Conservation (phyloP, 2,797 vertebrate species). For the Percopsis omiscomaycus region DNA sequence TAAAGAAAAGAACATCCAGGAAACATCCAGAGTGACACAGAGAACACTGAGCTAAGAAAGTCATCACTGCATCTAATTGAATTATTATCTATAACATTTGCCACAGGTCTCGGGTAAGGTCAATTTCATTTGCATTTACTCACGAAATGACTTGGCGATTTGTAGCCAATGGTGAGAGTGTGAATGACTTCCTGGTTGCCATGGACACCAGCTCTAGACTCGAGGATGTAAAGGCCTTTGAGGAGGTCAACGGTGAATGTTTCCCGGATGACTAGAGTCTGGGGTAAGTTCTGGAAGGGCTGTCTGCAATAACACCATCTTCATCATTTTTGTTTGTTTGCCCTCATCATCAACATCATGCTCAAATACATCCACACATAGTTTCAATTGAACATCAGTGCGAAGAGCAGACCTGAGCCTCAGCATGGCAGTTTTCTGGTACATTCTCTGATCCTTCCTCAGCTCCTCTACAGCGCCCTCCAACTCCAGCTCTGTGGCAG, state of each 20-base stretch:
- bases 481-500: slow-evolving; percentile 70
- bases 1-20: slow-evolving; percentile 46
- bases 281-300: slow-evolving; percentile 78
- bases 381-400: not conserved
- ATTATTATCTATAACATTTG: not conserved
- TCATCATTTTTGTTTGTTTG: not conserved
- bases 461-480: slow-evolving; percentile 82
- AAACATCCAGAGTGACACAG: not conserved
- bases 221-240: slow-evolving; percentile 77
- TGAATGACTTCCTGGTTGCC: slow-evolving; percentile 76
- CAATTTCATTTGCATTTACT: slow-evolving; percentile 54
- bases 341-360: not conserved
- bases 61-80: not conserved
- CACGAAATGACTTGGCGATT: slow-evolving; percentile 78
- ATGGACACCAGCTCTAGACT: slow-evolving; percentile 79
- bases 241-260: slow-evolving; percentile 80
- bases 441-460: slow-evolving; percentile 73
- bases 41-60: not conserved
- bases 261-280: slow-evolving; percentile 80
- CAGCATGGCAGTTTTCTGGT: slow-evolving; percentile 79
- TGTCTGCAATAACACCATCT: slow-evolving; percentile 70
- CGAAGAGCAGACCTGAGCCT: slow-evolving; percentile 74
- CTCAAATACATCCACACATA: not conserved
- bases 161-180: slow-evolving; percentile 79
- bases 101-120: not conserved